A percentile compares a stretch with the other conserved stretches of the same genome.
These are phyloP conservation scores for Grallaria varia DNA, from an alignment of 2,113 vertebrate genomes.

Conservation along the genomic window DNA sequence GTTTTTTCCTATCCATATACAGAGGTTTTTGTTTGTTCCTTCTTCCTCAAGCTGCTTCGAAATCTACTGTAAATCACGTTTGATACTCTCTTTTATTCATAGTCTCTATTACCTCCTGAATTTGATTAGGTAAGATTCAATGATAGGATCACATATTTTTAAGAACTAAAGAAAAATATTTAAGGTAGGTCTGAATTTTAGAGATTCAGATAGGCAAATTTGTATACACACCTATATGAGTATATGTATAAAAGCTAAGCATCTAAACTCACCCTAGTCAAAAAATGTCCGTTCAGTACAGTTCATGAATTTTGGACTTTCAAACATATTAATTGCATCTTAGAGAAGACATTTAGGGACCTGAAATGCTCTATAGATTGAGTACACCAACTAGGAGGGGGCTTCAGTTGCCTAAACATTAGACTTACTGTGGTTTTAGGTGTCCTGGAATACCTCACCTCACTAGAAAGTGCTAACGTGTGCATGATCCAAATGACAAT, in stretches of 20 bases:
- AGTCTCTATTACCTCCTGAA: neutral
- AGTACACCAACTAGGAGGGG: neutral
- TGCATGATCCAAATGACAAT: neutral
- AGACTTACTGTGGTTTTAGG: neutral
- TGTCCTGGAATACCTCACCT: neutral
- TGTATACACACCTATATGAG: neutral
- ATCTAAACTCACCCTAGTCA: neutral
- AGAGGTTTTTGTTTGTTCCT: neutral
- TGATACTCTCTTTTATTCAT: neutral
- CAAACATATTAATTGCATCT: neutral
- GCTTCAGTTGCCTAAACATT: neutral
- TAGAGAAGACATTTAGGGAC: neutral
- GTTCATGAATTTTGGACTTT: neutral
- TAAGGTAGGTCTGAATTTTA: neutral
- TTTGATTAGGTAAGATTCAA: neutral
- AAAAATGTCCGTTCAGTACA: neutral
- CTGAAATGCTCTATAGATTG: neutral
- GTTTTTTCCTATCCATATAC: neutral
- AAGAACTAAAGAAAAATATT: neutral
- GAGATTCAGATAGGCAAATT: neutral
- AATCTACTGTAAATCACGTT: neutral
- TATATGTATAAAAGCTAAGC: neutral
- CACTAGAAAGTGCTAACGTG: neutral
- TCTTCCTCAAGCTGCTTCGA: neutral
- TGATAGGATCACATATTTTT: neutral